Conservation (phyloP, 1,140 invertebrate species). For the Propsilocerus akamusi region DNA sequence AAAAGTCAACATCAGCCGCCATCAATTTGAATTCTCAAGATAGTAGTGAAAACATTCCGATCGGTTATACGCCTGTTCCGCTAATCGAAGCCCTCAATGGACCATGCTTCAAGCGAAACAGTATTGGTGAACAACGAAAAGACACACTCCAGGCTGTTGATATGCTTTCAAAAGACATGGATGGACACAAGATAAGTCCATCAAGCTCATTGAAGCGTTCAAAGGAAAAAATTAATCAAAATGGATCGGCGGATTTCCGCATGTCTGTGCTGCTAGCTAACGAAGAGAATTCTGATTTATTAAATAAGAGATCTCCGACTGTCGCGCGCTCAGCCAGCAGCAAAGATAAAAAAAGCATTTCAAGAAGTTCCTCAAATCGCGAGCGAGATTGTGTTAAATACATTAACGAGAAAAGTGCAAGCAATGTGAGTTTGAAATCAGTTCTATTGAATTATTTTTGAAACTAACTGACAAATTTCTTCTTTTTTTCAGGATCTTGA, state of each 20-base stretch:
- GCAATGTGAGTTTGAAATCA: conserved; percentile 6
- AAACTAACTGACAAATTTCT: conserved; percentile 11
- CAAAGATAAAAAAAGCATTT: conserved; percentile 9
- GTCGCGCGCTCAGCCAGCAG: conserved; percentile 23
- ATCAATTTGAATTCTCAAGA: not conserved
- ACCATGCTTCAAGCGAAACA: conserved; percentile 27
- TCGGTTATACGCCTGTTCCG: conserved; percentile 86
- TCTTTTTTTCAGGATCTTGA: conserved; percentile 28
- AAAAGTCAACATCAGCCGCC: conserved; percentile 39
- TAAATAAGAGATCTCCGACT: too few species aligned
- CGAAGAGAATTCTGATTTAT: too few species aligned
- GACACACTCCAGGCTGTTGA: not conserved
- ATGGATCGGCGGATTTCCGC: conserved; percentile 29
- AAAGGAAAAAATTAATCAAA: not conserved
- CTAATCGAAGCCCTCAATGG: conserved; percentile 98
- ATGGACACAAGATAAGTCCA: not conserved
- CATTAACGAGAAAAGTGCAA: conserved; percentile 32
- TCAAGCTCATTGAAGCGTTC: not conserved
- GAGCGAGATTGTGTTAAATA: conserved; percentile 30
- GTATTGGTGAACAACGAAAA: not conserved
- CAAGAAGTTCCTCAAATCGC: conserved; percentile 10
- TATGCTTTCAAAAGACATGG: not conserved
- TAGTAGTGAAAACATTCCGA: conserved; percentile 65
- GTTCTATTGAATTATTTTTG: conserved; percentile 6
- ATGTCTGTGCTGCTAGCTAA: conserved; percentile 49